Base-by-base conservation (phyloP, 2,113 vertebrate genomes). In the Eretmochelys imbricata region DNA sequence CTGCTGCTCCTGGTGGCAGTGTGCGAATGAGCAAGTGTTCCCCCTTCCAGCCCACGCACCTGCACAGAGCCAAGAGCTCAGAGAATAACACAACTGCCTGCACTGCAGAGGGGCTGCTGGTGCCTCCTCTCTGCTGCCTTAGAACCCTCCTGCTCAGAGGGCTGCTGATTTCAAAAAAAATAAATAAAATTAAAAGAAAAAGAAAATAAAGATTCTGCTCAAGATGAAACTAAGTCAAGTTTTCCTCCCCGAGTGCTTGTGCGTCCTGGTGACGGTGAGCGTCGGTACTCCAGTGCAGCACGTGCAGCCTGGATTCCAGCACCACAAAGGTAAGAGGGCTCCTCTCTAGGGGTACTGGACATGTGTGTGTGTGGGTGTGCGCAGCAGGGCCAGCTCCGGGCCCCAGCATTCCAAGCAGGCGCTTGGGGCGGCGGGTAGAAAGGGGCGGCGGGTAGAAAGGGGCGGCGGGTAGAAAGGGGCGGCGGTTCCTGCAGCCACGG, bases 201-300 rank as follows among this genome's bases (percentile, higher is more conserved):
- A 14, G 4, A 7, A 12, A 62, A 54, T 22, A 54, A 19, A 54
- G 59, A 38, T 22, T 72, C 35, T n/a, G 46, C 82, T 38, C 38
- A 55, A 0, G 0, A 82, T 84, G 55, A 78, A 19, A 1, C 0
- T 85, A 76, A 54, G 51, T 3, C 8, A 17, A 2, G 0, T 75
- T 55, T 89, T 93, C 53, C 76, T 95, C 51, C 84, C 59, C 10
- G 72, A 55, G 72, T 55, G 72, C 72, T 50, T 87, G 51, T 55
- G 49, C 2, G 72, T 53, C 0, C 48, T 88, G 84, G 46, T 83
- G 83, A 59, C 0, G 0, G 86, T 4, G 0, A 87, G 69, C 1
- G 0, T 54, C 78, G 24, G 80, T 10, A 6, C 81, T 27, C 53
- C 0, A 0, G 54, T 2, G 0, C 57, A 51, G n/a, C 42, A 0